A percentile compares a stretch with the other conserved stretches of the same genome.
These are phyloP conservation scores for Drosophila pectinifera DNA, from an alignment of 1,140 invertebrate genomes.

Conservation along the genomic window DNA sequence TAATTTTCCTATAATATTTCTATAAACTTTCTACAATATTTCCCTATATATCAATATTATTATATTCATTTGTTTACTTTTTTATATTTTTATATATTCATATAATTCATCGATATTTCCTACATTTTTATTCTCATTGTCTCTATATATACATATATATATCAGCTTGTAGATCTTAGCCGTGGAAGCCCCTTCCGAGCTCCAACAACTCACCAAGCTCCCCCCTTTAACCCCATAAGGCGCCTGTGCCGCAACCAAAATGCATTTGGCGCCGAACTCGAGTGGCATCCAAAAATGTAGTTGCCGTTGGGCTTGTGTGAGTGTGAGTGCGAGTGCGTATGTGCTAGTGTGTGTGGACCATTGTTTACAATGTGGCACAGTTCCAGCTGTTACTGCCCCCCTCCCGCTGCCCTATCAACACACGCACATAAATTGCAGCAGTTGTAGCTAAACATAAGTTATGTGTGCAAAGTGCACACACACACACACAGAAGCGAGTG, in stretches of 20 bases:
- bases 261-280: constrained; percentile 36
- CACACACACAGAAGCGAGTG: constrained; percentile 33
- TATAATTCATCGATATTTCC: no score
- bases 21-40: no score
- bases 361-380: constrained; percentile 56
- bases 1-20: no score
- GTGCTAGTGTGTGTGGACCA: constrained; percentile 28
- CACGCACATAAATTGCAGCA: constrained; percentile 74
- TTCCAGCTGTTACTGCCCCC: constrained; percentile 40
- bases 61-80: no score
- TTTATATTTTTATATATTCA: no score
- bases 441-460: constrained; percentile 77
- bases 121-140: no score
- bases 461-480: constrained; percentile 63
- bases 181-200: no score
- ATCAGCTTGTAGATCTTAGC: no score
- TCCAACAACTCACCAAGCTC: background rate
- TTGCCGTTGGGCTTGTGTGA: constrained; percentile 9
- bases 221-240: background rate
- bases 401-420: background rate
- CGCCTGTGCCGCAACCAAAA: background rate
- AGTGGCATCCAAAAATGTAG: constrained; percentile 34
- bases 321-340: background rate
- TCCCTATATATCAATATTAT: no score
- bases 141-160: no score